Base-by-base conservation (phyloP, 1,140 invertebrate genomes). In the Drosophila setifemur region DNA sequence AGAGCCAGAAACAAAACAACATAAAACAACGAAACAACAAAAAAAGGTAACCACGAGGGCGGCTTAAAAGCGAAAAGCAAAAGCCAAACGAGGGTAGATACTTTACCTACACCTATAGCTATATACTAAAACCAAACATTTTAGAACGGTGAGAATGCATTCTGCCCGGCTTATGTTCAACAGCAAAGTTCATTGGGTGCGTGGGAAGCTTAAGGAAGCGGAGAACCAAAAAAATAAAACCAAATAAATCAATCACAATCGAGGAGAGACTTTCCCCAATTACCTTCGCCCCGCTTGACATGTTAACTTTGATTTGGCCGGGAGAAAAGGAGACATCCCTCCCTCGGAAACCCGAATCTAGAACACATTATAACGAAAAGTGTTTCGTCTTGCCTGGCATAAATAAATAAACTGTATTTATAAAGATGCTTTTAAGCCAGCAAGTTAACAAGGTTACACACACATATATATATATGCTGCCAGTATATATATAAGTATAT, bases 371-470 rank as follows among this genome's bases (percentile, higher is more conserved):
- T 75, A 81, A 71, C 49, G 57, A 66, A 75, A 81, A 81, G 72
- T 83, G 79, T 71, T 85, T 61, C 73, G 64, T 71, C 81, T 81
- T 79, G 64, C 57, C 70, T n/a, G 47, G 60, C 74, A 89, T 89
- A 89, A 89, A 89, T 88, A 89, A 89, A 89, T 89, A 85, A 89
- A 78, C 79, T 86, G 77, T 86, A 72, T 89, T 89, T 89, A 82
- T 89, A 87, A 89, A 82, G 86, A 89, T 82, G 86, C 86, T 89
- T 89, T 89, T 82, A 89, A 78, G 83, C 66, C 61, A 60, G 63
- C 19, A 79, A 73, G 54, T 78, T 86, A 86, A 86, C 68, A 86
- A 81, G 75, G 67, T 86, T 81, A 76, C 49, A 68, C 43, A 53
- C 14, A 49, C 37, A 29, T 16, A 26, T 21, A 57, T 14, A 69